Evolutionary conservation across 1,140 invertebrate species (phyloP), one percentile per base, ranked within the genome.

Genomic region (Aradophagus sp.): DNA sequence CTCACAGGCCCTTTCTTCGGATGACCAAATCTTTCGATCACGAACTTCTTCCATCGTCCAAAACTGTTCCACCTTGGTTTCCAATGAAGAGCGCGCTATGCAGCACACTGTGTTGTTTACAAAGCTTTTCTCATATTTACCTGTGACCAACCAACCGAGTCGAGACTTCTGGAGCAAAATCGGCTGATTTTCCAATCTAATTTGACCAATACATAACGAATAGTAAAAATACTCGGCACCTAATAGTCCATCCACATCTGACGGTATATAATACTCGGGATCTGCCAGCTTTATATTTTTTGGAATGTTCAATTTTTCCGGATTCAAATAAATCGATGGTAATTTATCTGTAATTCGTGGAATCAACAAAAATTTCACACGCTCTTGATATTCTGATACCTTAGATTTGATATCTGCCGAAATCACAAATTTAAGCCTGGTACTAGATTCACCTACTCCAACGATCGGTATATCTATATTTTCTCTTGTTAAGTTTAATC

Each of bases 31-130:
- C 12, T 32, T 59, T n/a, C 3, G 5, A 1, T 0, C 3, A 5
- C 29, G 2, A 12, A 62, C 13, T 5, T 50, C 35, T 35, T 62
- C 58, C 19, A 39, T 27, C 7, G 10, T 13, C 58, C 58, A 62
- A 17, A 62, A 62, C 0, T 29, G 58, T 19, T 62, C 45, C 0
- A 62, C 58, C 12, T 52, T 31, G 3, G 27, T 23, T 19, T 62
- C 58, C n/a, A 62, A 29, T 10, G 27, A 6, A 2, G 11, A 6
- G 6, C 11, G 7, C 4, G 27, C 11, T n/a, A 29, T 10, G 10
- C 10, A 6, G 10, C 27, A 29, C 11, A n/a, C 7, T 6, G 27
- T 10, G 2, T 5, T 29, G n/a, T n/a, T n/a, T n/a, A n/a, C n/a
- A n/a, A n/a, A n/a, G n/a, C n/a, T n/a, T 10, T 4, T 29, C 11